Conservation (phyloP, 2,888 invertebrate genomes). For the Acheta domesticus region DNA sequence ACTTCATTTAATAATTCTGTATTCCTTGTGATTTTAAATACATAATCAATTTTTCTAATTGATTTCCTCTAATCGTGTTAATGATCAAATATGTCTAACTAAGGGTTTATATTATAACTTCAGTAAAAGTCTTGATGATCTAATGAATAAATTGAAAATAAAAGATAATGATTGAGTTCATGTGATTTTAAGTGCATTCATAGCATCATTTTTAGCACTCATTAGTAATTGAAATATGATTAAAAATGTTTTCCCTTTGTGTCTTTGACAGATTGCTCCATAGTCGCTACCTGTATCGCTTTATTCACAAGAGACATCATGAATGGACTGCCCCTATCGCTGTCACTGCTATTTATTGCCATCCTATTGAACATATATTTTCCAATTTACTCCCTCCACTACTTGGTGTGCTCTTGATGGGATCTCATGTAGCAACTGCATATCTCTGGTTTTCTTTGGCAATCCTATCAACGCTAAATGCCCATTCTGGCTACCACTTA, state of each 20-base stretch:
- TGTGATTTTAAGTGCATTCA: no score
- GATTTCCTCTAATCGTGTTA: no score
- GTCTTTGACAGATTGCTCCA: conserved; percentile 63
- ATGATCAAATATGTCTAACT: no score
- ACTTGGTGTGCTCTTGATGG: conserved; percentile 68
- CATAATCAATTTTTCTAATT: no score
- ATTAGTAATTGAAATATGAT: no score
- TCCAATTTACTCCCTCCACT: conserved; percentile 75
- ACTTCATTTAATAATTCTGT: no score
- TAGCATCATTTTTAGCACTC: no score
- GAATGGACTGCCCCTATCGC: conserved; percentile 86
- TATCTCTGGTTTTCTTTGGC: conserved; percentile 78
- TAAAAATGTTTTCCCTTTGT: not conserved
- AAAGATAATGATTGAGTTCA: no score
- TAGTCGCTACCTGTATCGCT: conserved; percentile 68
- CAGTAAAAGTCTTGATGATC: no score
- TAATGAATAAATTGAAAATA: no score
- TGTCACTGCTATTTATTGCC: conserved; percentile 76
- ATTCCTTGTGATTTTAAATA: no score
- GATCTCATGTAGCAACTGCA: conserved; percentile 71
- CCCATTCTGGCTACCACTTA: conserved; percentile 82
- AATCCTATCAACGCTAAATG: conserved; percentile 72
- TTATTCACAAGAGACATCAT: conserved; percentile 81
- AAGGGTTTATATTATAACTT: no score
- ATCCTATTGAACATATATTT: conserved; percentile 72